phyloP scores from a whole-genome alignment of 64 coral and sea anemone species.

The Anthopleura sola region DNA sequence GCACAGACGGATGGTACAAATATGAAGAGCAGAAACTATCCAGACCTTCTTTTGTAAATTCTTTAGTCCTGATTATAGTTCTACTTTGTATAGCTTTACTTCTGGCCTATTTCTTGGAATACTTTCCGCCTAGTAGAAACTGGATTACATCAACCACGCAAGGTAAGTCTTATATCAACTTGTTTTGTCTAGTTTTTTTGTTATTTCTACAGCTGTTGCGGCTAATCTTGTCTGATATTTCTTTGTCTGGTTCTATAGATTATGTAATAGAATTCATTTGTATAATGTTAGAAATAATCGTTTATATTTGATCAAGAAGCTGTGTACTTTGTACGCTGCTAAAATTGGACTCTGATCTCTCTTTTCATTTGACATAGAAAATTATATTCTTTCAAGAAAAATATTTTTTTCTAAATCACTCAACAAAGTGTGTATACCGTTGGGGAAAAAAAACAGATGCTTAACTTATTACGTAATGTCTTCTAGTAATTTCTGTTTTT shows the following conservation, averaged over 20 bases:
- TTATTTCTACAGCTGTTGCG: background rate
- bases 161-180: background rate
- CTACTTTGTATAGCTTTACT: constrained; percentile 1
- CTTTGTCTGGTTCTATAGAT: background rate
- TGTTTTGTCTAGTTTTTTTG: constrained; percentile 5
- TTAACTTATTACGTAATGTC: too few relatives aligned
- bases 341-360: background rate
- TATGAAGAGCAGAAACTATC: background rate
- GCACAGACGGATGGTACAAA: background rate
- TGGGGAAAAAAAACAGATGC: too few relatives aligned
- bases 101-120: background rate
- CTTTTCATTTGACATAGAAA: background rate
- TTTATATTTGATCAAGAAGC: background rate
- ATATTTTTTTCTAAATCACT: too few relatives aligned
- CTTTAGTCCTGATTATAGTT: background rate
- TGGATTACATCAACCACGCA: background rate
- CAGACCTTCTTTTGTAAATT: background rate
- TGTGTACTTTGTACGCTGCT: background rate
- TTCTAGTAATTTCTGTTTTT: too few relatives aligned
- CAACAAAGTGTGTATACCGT: too few relatives aligned
- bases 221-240: background rate
- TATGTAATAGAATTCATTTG: background rate
- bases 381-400: background rate
- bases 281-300: background rate
- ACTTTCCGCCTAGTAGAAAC: background rate